Evolutionary conservation across 2,113 vertebrate genomes (phyloP).

Genomic region (Lates calcarifer): DNA sequence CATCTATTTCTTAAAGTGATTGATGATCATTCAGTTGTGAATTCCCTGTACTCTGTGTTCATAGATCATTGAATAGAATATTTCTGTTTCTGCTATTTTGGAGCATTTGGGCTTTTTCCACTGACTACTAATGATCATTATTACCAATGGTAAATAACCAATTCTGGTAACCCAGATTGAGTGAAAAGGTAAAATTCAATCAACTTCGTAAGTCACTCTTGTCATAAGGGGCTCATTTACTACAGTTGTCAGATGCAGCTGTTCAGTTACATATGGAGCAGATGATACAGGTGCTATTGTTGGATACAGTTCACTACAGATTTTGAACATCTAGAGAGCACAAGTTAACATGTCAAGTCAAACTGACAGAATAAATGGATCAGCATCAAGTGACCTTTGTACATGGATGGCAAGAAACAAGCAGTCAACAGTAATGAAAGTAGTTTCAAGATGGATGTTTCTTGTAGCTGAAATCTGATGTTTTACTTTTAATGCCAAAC

Average conservation of each 20-base stretch:
- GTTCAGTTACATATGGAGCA: background rate
- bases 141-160: background rate
- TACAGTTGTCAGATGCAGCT: background rate
- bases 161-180: background rate
- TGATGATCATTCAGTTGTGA: slow-evolving; percentile 14
- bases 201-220: background rate
- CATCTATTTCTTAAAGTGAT: slow-evolving; percentile 8
- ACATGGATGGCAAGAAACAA: background rate
- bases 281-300: background rate
- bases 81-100: slow-evolving; percentile 18
- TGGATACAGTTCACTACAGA: background rate
- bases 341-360: background rate
- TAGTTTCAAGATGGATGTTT: background rate
- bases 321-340: background rate
- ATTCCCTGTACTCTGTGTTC: slow-evolving; percentile 1
- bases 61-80: slow-evolving; percentile 14
- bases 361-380: background rate
- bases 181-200: background rate
- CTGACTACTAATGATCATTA: slow-evolving; percentile 22
- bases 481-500: slow-evolving; percentile 6
- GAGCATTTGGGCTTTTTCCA: slow-evolving; percentile 10
- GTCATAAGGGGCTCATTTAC: background rate
- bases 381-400: background rate
- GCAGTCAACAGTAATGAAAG: background rate
- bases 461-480: background rate